A percentile compares a stretch with the other conserved stretches of the same genome.
Conservation (phyloP, 2,113 vertebrate genomes). For the Kobus ellipsiprymnus region DNA sequence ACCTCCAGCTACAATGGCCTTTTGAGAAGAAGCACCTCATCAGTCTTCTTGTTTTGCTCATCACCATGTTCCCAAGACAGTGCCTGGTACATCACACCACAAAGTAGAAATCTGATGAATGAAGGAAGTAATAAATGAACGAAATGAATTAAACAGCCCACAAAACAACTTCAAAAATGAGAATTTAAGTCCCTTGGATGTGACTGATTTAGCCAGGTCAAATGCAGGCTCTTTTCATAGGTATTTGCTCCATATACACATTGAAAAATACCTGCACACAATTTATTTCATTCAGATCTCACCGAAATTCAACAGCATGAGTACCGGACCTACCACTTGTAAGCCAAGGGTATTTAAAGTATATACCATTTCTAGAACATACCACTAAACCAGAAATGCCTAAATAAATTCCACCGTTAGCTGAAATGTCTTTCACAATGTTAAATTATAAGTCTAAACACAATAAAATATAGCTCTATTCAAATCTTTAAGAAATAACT, state of each 20-base stretch:
- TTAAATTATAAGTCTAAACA: conserved; percentile 1
- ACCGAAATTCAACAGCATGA: not conserved
- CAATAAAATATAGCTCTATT: not conserved
- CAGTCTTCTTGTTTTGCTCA: not conserved
- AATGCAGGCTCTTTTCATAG: not conserved
- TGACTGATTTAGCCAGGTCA: not conserved
- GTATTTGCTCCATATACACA: not conserved
- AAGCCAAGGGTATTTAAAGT: not conserved
- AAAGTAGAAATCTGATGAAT: not conserved
- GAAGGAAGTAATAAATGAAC: not conserved
- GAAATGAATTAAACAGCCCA: not conserved
- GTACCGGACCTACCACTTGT: not conserved
- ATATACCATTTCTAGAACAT: not conserved
- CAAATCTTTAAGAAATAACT: not conserved
- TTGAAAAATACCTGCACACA: not conserved
- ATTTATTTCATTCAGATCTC: not conserved
- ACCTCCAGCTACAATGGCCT: not conserved
- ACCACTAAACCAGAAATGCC: not conserved
- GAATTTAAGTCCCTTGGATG: not conserved
- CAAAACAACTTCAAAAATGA: conserved; percentile 8
- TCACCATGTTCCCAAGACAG: not conserved
- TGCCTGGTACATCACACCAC: not conserved
- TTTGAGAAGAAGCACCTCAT: conserved; percentile 16
- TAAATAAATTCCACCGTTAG: not conserved
- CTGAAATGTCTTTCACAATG: conserved; percentile 5